Evolutionary conservation across 2,797 vertebrate genomes (phyloP).

Genomic region (Alca torda): DNA sequence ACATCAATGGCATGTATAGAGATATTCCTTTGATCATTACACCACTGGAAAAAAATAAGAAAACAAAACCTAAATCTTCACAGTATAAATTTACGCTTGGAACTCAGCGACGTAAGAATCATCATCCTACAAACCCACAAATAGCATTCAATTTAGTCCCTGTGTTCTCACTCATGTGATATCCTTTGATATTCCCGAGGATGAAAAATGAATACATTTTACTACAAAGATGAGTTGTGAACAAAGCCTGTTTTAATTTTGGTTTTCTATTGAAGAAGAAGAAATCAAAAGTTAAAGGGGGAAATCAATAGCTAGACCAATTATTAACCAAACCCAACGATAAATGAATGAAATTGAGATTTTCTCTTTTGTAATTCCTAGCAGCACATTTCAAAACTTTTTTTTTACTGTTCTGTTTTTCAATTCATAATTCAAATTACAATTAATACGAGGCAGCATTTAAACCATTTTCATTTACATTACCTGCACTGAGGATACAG

Average conservation of each 20-base stretch:
- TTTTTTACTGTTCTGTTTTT: background rate
- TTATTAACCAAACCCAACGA: background rate
- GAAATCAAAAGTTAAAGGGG: background rate
- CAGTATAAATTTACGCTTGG: constrained; percentile 24
- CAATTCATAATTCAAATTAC: background rate
- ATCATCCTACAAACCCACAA: constrained; percentile 39
- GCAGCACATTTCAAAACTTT: background rate
- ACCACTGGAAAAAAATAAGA: constrained; percentile 22
- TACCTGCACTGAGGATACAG: background rate
- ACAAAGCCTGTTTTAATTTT: constrained; percentile 9
- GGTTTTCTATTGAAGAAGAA: background rate
- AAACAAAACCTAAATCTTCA: constrained; percentile 43
- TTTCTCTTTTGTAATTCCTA: background rate
- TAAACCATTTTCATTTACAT: background rate
- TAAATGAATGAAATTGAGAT: background rate
- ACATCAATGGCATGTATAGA: constrained; percentile 57
- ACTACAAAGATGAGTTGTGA: background rate
- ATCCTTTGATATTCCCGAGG: constrained; percentile 29
- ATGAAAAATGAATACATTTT: constrained; percentile 41
- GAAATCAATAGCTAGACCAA: background rate
- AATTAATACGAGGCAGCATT: background rate
- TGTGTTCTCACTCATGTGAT: background rate
- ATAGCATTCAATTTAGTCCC: background rate
- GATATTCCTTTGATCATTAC: constrained; percentile 67
- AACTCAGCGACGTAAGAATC: constrained; percentile 12